phyloP scores from a whole-genome alignment of 2,113 vertebrate genomes.

The Cyprinodon brontotheroides region DNA sequence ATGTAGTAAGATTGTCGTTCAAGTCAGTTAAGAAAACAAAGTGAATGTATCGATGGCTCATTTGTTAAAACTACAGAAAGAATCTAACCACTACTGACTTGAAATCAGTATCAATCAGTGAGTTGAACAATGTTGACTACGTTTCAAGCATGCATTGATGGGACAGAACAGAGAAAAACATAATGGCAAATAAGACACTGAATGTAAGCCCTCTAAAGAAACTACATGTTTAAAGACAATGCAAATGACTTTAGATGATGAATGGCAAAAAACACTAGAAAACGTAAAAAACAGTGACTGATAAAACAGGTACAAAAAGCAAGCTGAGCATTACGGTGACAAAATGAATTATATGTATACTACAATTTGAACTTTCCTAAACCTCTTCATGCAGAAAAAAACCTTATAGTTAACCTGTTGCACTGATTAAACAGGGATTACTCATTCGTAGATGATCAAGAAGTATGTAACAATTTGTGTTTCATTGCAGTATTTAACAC shows the following conservation, averaged over 20 bases:
- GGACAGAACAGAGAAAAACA: conserved; percentile 37
- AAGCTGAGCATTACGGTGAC: conserved; percentile 23
- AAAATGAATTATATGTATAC: background rate
- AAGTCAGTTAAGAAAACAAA: conserved; percentile 44
- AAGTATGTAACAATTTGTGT: background rate
- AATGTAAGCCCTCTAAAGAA: conserved; percentile 17
- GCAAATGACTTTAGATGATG: conserved; percentile 54
- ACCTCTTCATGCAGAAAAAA: conserved; percentile 7
- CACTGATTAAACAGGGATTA: background rate
- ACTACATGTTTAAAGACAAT: conserved; percentile 18
- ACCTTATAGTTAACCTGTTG: background rate
- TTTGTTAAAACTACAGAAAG: conserved; percentile 34
- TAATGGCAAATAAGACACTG: conserved; percentile 20
- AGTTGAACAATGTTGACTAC: conserved; percentile 42
- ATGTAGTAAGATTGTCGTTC: conserved; percentile 19
- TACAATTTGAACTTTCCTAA: conserved; percentile 8
- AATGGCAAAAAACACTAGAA: conserved; percentile 42
- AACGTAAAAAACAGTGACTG: conserved; percentile 7
- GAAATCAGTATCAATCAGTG: conserved; percentile 28
- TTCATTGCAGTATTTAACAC: conserved; percentile 9
- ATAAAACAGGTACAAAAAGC: conserved; percentile 44
- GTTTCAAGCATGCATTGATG: conserved; percentile 49
- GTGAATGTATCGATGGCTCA: conserved; percentile 36
- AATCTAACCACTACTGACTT: conserved; percentile 7
- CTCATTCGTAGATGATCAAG: background rate